phyloP scores from a whole-genome alignment of 2,888 invertebrate genomes.

The Epinotia brunnichana region DNA sequence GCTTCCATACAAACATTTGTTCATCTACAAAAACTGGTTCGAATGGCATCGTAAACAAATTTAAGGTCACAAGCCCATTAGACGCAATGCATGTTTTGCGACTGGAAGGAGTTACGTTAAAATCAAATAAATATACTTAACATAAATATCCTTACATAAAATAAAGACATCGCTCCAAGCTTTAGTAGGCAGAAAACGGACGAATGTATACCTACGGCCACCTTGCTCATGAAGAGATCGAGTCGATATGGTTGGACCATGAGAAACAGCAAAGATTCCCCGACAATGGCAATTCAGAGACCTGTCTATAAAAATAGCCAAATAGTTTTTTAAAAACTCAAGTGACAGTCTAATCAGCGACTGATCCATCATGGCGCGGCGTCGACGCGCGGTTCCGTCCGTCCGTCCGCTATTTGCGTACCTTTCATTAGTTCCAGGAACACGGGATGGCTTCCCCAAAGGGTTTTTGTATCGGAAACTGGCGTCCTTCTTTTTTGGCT shows the following conservation, averaged over 20 bases:
- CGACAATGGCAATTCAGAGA: not conserved
- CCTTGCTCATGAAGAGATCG: not conserved
- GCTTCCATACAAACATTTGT: no score
- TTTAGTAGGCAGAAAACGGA: not conserved
- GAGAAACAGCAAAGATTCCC: not conserved
- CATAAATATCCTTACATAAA: no score
- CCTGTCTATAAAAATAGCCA: not conserved
- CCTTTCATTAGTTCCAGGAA: constrained; percentile 81
- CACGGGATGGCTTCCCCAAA: constrained; percentile 65
- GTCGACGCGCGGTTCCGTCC: constrained; percentile 73
- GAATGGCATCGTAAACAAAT: no score
- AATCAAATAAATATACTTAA: no score
- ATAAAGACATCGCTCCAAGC: no score
- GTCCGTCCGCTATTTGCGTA: constrained; percentile 72
- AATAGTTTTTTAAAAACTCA: constrained; percentile 8
- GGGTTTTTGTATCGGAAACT: constrained; percentile 81
- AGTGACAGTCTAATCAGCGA: constrained; percentile 67
- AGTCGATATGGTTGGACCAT: not conserved
- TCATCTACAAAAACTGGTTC: no score
- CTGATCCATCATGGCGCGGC: constrained; percentile 62
- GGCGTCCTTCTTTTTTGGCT: constrained; percentile 53
- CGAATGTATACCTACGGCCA: not conserved
- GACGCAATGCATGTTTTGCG: no score
- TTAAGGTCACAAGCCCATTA: no score
- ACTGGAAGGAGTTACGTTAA: no score